Evolutionary conservation across 2,888 invertebrate genomes (phyloP), one percentile per base, ranked within the genome.

Genomic region (Mythimna vitellina): DNA sequence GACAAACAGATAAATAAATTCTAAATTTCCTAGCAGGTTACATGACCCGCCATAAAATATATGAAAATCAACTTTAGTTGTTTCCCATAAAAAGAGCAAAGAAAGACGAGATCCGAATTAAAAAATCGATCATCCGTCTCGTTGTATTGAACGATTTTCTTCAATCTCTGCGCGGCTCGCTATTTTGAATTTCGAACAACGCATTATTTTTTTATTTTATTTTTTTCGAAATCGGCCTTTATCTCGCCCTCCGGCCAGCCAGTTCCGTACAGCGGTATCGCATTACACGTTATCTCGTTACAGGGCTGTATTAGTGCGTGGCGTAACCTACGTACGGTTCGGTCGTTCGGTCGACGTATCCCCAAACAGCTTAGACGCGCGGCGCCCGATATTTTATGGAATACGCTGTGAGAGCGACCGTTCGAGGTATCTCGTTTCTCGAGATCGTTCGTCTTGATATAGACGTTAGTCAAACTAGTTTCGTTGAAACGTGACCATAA

Each of bases 281-380:
- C 94, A 93, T 96, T 95, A 94, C 95, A 90, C 88, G 92, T 93
- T 94, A 94, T 94, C 93, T 95, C 92, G 93, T 95, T 93, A 93
- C 94, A 90, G 86, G 65, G 77, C 86, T 86, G 92, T 92, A 92
- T 93, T 92, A 91, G 89, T 88, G 38, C 60, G 38, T 60, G 14
- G 87, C 88, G 87, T 90, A 75, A 87, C 88, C 86, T 90, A 81
- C 74, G 81, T 60, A 38, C 60, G 76, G 46, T 78, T 83, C 65
- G 76, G 84, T 84, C 77, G 46, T 78, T 83, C 65, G 76, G 84
- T 84, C 77, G 69, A 69, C 71, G 71, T 79, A 79, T 76, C 74
- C 80, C 82, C 73, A 81, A 82, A 77, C 82, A 80, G 73, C 71
- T 81, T 86, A 86, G 85, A 85, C 77, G 75, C 78, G 75, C 89